Evolutionary conservation across 2,797 vertebrate species (phyloP), one percentile per base, ranked within the genome.

Genomic region (Schizopygopsis pylzovi): DNA sequence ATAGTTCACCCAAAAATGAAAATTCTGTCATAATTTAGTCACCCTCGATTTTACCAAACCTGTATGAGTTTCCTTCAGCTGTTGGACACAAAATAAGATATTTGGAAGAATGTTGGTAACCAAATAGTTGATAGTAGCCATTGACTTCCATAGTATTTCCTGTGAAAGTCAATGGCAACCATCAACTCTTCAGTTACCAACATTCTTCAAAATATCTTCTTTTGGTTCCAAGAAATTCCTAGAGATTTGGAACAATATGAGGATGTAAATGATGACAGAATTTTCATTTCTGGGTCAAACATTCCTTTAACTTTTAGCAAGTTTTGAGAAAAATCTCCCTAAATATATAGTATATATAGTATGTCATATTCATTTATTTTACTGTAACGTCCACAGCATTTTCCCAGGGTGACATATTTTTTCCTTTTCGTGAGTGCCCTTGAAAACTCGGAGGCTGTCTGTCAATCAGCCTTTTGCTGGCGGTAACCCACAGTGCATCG

Each of bases 401-500:
- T 78, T 71, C 37, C 49, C 45, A 41, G 43, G n/a, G 43, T 79
- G 75, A 47, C 49, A 82, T 86, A 4, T 33, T 59, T 83, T 71
- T 65, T 47, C 59, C 63, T 75, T 82, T 82, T 82, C 52, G 1
- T 8, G 43, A 63, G 47, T 68, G 65, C 65, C 87, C 70, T 65
- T 71, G 75, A 88, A 83, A 83, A 68, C 43, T 67, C 22, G 56
- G 67, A 83, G 52, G 47, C 87, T 82, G 75, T 83, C 79, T 81
- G 79, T 88, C 82, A 86, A 79, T 85, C 87, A 82, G 43, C 12
- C 28, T 49, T 72, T 84, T 79, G 82, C 75, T 41, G 33, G 65
- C 16, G n/a, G 89, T 89, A 87, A 79, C 81, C 86, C 82, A 65
- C 65, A 78, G 81, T 63, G 70, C 85, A 80, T 83, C 71, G 68